Base-by-base conservation (phyloP, 2,888 invertebrate genomes). In the Hoplodrina blanda region DNA sequence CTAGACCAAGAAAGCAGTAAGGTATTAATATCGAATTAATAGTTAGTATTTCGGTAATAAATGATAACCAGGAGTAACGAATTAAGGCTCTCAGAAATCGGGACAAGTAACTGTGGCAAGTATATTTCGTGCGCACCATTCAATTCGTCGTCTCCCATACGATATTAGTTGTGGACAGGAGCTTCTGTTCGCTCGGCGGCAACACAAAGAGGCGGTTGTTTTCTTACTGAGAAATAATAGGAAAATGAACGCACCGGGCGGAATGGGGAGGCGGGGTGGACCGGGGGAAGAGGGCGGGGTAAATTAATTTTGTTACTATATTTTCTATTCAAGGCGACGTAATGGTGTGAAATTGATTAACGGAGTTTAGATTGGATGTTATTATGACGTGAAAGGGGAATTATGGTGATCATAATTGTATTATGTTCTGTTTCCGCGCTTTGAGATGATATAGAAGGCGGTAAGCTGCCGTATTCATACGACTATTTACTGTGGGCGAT, bases 151-250 rank as follows among this genome's bases (percentile, higher is more conserved):
- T 41, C 50, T 17, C n/a, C 33, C 76, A 75, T 62, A 75, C 61
- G 76, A 59, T 69, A 71, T 76, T 64, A 81, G 72, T 66, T 55
- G 78, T 53, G 81, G 81, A 77, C 71, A 66, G 52, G 54, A 59
- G 69, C 55, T 75, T 72, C 62, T 73, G 74, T 56, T 71, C 75
- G 49, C 68, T 75, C 83, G 72, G 59, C 65, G 62, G 76, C 53
- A 72, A 73, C 79, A 85, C 81, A 85, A 83, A 82, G 83, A 71
- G 67, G 50, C 60, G 53, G 52, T 62, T 85, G 83, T 77, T 85
- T 81, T 83, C 85, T 83, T 83, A 83, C 70, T 68, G 69, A 52
- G 75, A 81, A 77, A 81, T 85, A 83, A 84, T 85, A 83, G 83
- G 76, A 85, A 84, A 83, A 81, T 84, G 77, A 85, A 83, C 71